Evolutionary conservation across 1,140 invertebrate species (phyloP), one percentile per base, ranked within the genome.

Genomic region (Pseudobourletiella spinata): DNA sequence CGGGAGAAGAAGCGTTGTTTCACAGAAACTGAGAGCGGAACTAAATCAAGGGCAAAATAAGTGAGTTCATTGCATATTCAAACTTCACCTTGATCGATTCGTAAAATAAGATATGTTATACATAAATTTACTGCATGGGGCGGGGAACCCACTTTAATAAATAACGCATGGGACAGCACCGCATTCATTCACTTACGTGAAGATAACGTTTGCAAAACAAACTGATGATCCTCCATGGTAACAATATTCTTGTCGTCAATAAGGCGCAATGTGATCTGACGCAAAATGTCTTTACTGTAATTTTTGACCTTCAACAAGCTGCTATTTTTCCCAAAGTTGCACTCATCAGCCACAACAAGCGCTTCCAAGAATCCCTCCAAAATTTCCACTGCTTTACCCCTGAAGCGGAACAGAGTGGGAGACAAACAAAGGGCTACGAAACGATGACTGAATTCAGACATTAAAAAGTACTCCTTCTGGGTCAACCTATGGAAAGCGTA

Each of bases 391-490:
- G 20, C 22, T 4, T 56, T 8, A 1, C 30, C 30, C 20, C 32
- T 50, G 14, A 24, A 32, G 2, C 46, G 24, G 1, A 22, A 22
- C 16, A 57, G 26, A 50, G 1, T 15, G 16, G 62, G 50, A 22
- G 55, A 68, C 16, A 65, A 64, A 32, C 44, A 57, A 29, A 68
- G 63, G 29, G 55, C 20, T 16, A 63, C 11, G 16, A 68, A 46
- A 39, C 64, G 62, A 11, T 43, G 1, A 3, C 30, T 29, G 26
- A 68, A 59, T 26, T 59, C 54, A 39, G 22, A 56, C 55, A 22
- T 29, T 2, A 62, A 32, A 26, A 42, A 56, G 24, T 56, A n/a
- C 46, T 48, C 46, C 24, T 48, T 48, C 18, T 48, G 43, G 18
- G 20, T 50, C 11, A 59, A 16, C 11, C 39, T 24, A 24, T 18